A percentile compares a stretch with the other conserved stretches of the same genome.
These are phyloP conservation scores for Exephanes ischioxanthus DNA, from an alignment of 2,888 invertebrate genomes.

Conservation along the genomic window DNA sequence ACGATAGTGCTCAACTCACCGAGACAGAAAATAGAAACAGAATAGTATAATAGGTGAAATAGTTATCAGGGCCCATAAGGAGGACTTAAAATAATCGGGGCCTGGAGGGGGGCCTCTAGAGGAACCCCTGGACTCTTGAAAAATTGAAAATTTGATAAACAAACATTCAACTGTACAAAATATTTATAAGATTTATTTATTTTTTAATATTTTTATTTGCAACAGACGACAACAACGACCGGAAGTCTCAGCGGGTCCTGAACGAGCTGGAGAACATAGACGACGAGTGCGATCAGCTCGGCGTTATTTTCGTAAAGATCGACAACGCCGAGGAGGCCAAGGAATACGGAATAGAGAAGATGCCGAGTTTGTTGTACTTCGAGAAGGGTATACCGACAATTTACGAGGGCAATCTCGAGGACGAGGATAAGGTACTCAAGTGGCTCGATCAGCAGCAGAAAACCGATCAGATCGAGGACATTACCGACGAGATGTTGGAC, in stretches of 20 bases:
- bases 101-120: no score
- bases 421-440: conserved; percentile 94
- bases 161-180: no score
- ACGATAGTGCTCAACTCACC: no score
- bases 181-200: background rate
- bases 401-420: conserved; percentile 93
- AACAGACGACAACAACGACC: conserved; percentile 95
- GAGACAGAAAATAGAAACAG: no score
- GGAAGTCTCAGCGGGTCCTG: conserved; percentile 93
- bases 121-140: no score
- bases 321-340: conserved; percentile 95
- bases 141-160: no score
- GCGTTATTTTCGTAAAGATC: conserved; percentile 96
- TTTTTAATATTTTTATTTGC: conserved; percentile 58
- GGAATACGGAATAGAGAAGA: conserved; percentile 95
- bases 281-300: conserved; percentile 95
- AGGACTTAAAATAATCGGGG: no score
- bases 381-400: conserved; percentile 95
- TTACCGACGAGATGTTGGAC: conserved; percentile 97
- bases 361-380: conserved; percentile 93
- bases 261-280: conserved; percentile 97
- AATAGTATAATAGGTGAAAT: no score
- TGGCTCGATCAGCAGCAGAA: conserved; percentile 95
- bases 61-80: no score
- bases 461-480: conserved; percentile 96